phyloP scores from a whole-genome alignment of 2,113 vertebrate genomes.

The Herpetotheres cachinnans region DNA sequence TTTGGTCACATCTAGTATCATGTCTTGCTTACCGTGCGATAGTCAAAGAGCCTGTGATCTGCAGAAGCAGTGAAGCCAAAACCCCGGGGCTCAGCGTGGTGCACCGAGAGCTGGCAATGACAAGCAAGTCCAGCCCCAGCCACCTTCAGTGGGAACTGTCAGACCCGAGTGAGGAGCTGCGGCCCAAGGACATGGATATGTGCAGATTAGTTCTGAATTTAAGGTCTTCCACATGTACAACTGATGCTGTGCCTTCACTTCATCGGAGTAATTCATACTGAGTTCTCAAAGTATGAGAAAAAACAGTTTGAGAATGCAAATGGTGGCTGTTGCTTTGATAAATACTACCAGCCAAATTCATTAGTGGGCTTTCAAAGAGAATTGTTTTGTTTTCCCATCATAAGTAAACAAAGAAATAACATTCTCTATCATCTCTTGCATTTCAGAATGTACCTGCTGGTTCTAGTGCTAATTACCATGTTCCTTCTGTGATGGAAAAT shows the following conservation, averaged over 20 bases:
- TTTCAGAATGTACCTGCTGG: constrained; percentile 28
- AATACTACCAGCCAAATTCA: background rate
- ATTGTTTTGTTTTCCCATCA: background rate
- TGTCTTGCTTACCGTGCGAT: background rate
- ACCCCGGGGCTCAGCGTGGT: accelerated
- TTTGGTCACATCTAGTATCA: background rate
- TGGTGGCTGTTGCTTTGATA: background rate
- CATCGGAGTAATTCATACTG: background rate
- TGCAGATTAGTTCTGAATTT: too few relatives aligned
- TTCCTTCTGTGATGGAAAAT: constrained; percentile 16
- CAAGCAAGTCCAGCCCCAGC: accelerated
- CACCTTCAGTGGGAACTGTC: background rate
- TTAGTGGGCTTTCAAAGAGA: background rate
- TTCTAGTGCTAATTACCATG: background rate
- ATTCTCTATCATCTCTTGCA: background rate
- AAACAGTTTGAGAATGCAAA: background rate
- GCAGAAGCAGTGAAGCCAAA: background rate
- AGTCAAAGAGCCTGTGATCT: background rate
- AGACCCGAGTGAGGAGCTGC: background rate
- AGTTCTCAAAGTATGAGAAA: background rate
- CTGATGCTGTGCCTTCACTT: accelerated
- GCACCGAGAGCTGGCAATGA: background rate
- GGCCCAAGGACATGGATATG: background rate
- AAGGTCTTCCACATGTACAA: background rate
- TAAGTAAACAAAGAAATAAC: background rate